phyloP scores from a whole-genome alignment of 2,888 invertebrate species.

The Drosophila nr. perissopoda region DNA sequence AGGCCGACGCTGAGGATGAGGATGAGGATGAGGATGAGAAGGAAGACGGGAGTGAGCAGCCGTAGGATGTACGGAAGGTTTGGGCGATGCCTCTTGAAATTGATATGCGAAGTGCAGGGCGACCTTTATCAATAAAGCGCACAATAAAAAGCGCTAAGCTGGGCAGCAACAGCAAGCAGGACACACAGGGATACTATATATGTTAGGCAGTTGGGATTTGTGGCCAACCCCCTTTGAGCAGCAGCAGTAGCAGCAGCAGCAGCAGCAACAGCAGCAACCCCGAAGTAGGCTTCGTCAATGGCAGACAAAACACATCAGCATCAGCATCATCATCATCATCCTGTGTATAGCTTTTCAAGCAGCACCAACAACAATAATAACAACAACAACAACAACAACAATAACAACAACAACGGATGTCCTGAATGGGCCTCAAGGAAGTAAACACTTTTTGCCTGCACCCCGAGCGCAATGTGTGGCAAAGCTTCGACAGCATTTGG shows the following conservation, averaged over 20 bases:
- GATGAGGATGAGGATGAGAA: too few relatives aligned
- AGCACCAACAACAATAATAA: constrained; percentile 16
- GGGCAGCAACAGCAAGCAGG: constrained; percentile 10
- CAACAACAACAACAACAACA: constrained; percentile 19
- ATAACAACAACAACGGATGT: constrained; percentile 58
- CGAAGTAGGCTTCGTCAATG: constrained; percentile 33
- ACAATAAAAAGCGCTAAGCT: constrained; percentile 60
- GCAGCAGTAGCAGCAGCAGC: constrained; percentile 34
- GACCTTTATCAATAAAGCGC: constrained; percentile 60
- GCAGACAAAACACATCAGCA: constrained; percentile 21
- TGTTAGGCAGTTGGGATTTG: constrained; percentile 42
- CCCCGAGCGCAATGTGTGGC: constrained; percentile 47
- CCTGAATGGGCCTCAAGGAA: constrained; percentile 75
- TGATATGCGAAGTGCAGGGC: constrained; percentile 65
- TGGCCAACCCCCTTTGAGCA: constrained; percentile 44
- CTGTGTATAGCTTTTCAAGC: constrained; percentile 43
- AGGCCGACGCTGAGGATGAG: not conserved
- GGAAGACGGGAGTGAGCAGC: not conserved
- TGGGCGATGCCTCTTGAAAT: constrained; percentile 74
- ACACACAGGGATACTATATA: constrained; percentile 20
- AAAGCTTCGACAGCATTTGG: constrained; percentile 52
- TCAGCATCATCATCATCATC: constrained; percentile 30
- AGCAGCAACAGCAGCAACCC: constrained; percentile 41
- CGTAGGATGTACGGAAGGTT: not conserved
- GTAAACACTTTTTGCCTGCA: constrained; percentile 70